Percentiles rank a stretch among this genome's conserved stretches.
These are phyloP conservation scores for Eidolon dupreanum DNA, from an alignment of 2,797 vertebrate species.

Conservation along the genomic window DNA sequence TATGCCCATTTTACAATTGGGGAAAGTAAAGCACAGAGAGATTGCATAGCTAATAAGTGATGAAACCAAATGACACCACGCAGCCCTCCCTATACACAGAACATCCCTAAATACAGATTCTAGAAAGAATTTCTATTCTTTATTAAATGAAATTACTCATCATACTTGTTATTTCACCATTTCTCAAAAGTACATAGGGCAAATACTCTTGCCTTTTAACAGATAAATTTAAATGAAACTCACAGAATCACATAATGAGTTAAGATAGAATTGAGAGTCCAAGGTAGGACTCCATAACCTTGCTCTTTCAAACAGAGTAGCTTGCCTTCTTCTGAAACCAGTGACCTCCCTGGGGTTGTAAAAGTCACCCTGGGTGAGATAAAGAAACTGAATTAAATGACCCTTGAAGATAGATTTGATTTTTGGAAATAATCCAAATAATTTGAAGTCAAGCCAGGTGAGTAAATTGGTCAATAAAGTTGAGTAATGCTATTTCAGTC, in stretches of 20 bases:
- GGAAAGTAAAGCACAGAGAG: not conserved
- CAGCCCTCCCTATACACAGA: not conserved
- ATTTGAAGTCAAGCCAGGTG: not conserved
- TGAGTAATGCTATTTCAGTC: not conserved
- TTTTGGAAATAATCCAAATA: conserved; percentile 23
- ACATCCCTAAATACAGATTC: not conserved
- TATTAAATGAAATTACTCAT: not conserved
- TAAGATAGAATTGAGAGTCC: not conserved
- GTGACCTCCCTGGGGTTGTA: not conserved
- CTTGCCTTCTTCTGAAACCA: not conserved
- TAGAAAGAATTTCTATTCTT: not conserved
- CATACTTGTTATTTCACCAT: not conserved
- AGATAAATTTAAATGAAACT: not conserved
- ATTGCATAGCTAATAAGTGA: not conserved
- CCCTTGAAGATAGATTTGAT: not conserved
- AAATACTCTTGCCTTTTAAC: not conserved
- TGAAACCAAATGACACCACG: not conserved
- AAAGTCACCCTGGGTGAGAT: not conserved
- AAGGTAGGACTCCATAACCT: not conserved
- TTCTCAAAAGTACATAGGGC: not conserved
- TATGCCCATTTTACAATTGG: not conserved
- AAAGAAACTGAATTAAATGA: not conserved
- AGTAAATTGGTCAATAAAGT: not conserved
- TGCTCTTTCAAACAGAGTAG: not conserved
- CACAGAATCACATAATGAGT: not conserved